Conservation (phyloP, 2,113 vertebrate genomes). For the Rhinolophus sinicus region DNA sequence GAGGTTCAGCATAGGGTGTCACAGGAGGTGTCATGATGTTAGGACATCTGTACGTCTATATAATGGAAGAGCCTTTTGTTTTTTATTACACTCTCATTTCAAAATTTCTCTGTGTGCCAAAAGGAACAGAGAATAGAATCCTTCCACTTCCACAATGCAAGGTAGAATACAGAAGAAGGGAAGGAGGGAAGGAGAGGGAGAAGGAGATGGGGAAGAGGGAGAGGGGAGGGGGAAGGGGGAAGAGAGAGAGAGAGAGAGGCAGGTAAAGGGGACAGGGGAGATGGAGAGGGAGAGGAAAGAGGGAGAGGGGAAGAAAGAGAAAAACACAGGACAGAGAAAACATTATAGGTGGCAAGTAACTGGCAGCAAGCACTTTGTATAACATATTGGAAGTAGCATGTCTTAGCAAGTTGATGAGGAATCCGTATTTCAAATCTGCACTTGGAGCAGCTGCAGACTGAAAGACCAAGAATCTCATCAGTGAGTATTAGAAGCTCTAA, state of each 20-base stretch:
- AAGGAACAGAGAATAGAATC: constrained; percentile 17
- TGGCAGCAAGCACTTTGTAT: not conserved
- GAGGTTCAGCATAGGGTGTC: not conserved
- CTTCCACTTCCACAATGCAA: not conserved
- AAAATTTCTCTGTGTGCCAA: not conserved
- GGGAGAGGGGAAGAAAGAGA: not conserved
- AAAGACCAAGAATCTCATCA: not conserved
- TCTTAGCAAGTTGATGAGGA: not conserved
- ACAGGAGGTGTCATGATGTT: not conserved
- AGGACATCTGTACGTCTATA: not conserved
- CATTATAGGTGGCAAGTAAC: not conserved
- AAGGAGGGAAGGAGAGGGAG: not conserved
- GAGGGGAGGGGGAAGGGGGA: too few relatives aligned
- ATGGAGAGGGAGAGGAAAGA: not conserved
- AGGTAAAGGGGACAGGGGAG: too few relatives aligned
- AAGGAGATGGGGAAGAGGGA: not conserved
- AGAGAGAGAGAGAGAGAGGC: too few relatives aligned
- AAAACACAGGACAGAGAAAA: not conserved
- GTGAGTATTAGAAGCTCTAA: not conserved
- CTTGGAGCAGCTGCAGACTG: not conserved
- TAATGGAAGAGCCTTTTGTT: not conserved
- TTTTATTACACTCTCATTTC: not conserved
- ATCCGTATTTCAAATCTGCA: not conserved
- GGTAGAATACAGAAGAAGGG: not conserved
- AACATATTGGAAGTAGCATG: not conserved